These are phyloP conservation scores for Argentina silus DNA, from an alignment of 2,797 vertebrate species.

Conservation along the genomic window DNA sequence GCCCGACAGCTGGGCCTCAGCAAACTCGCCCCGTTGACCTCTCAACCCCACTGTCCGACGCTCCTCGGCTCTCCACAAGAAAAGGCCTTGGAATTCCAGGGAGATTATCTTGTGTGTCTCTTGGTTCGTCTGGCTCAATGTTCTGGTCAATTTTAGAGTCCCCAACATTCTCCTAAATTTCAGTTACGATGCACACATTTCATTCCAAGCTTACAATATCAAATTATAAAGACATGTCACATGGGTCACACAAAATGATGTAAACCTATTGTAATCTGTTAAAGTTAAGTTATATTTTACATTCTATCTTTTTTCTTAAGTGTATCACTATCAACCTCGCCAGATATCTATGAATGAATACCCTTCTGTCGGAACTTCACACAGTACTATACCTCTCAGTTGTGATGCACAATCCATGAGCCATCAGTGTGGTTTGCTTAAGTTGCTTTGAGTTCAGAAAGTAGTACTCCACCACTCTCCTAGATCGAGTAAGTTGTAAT, in stretches of 20 bases:
- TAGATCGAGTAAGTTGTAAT: conserved; percentile 56
- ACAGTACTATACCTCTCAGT: not conserved
- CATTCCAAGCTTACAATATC: not conserved
- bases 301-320: too few relatives aligned
- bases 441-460: conserved; percentile 26
- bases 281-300: not conserved
- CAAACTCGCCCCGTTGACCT: conserved; percentile 81
- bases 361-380: conserved; percentile 21
- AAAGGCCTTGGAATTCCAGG: conserved; percentile 74
- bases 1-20: conserved; percentile 79
- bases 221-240: not conserved
- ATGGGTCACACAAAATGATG: not conserved
- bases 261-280: not conserved
- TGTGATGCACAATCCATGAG: conserved; percentile 28
- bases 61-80: conserved; percentile 66
- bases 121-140: conserved; percentile 46
- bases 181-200: conserved; percentile 16
- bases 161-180: conserved; percentile 10
- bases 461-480: conserved; percentile 34
- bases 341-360: conserved; percentile 8
- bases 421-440: not conserved
- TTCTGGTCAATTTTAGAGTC: conserved; percentile 10
- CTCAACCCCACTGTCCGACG: conserved; percentile 78
- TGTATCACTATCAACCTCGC: conserved; percentile 1
- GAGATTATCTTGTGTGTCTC: conserved; percentile 77